Conservation (phyloP, 2,888 invertebrate genomes). For the Digitonthophagus gazella region DNA sequence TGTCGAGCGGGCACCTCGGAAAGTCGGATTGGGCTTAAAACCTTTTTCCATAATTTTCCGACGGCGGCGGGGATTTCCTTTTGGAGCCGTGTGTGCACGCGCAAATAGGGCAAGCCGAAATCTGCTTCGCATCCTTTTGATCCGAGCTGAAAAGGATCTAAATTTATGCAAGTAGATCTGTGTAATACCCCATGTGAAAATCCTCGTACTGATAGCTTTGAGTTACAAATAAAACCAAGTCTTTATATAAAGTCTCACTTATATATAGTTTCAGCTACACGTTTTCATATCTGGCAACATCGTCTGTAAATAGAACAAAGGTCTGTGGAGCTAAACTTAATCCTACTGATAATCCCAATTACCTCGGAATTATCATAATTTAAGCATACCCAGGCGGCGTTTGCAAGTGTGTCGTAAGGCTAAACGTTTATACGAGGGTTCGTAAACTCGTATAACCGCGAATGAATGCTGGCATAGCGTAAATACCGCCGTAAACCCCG, state of each 20-base stretch:
- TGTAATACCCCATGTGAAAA: neutral
- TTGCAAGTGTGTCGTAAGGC: neutral
- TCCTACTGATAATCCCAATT: neutral
- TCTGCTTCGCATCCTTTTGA: neutral
- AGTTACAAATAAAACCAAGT: neutral
- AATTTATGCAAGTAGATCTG: neutral
- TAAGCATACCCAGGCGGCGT: neutral
- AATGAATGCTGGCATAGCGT: neutral
- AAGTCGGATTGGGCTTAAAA: neutral
- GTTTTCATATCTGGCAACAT: no score
- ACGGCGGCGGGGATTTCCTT: neutral
- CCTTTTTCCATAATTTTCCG: neutral
- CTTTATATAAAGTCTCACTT: no score
- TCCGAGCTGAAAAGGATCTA: neutral
- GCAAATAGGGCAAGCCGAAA: neutral
- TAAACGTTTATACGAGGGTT: neutral
- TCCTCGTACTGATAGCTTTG: neutral
- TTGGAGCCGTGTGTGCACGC: neutral
- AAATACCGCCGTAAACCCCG: neutral
- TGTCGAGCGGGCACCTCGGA: neutral
- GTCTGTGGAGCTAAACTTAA: neutral
- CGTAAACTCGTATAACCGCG: neutral
- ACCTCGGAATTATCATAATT: neutral
- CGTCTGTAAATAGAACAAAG: no score
- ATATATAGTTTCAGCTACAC: no score